Evolutionary conservation across 1,140 invertebrate genomes (phyloP).

Genomic region (Pseudoatta argentina): DNA sequence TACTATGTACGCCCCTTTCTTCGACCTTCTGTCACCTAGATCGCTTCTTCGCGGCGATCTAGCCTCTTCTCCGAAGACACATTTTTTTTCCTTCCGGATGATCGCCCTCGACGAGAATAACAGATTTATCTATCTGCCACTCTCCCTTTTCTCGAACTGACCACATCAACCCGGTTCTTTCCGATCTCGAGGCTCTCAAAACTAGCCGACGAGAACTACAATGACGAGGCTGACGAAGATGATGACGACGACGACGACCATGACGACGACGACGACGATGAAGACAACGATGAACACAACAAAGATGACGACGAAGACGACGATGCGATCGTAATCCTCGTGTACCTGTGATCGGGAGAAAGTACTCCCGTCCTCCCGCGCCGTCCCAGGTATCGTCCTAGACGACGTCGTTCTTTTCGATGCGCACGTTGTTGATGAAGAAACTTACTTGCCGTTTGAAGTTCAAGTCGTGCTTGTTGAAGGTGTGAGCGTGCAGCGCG

Average conservation of each 20-base stretch:
- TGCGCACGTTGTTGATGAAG: slow-evolving; percentile 91
- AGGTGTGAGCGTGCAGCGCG: slow-evolving; percentile 85
- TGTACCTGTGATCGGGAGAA: slow-evolving; percentile 58
- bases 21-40: slow-evolving; percentile 43
- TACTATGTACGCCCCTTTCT: slow-evolving; percentile 37
- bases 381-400: slow-evolving; percentile 71
- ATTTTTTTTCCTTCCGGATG: slow-evolving; percentile 17
- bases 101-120: slow-evolving; percentile 31
- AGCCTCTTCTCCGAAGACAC: slow-evolving; percentile 38
- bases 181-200: slow-evolving; percentile 32
- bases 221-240: slow-evolving; percentile 45
- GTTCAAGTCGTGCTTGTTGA: slow-evolving; percentile 89
- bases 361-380: slow-evolving; percentile 43
- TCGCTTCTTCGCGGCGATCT: slow-evolving; percentile 26
- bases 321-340: slow-evolving; percentile 48
- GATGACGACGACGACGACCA: slow-evolving; percentile 17
- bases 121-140: slow-evolving; percentile 4
- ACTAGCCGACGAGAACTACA: slow-evolving; percentile 46
- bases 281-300: slow-evolving; percentile 34
- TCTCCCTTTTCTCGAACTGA: slow-evolving; percentile 1
- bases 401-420: slow-evolving; percentile 89
- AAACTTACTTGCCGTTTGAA: slow-evolving; percentile 94
- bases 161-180: slow-evolving; percentile 24
- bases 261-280: slow-evolving; percentile 47
- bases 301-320: slow-evolving; percentile 35